phyloP scores from a whole-genome alignment of 2,888 invertebrate genomes.

The Hirtodrosophila alboralis region DNA sequence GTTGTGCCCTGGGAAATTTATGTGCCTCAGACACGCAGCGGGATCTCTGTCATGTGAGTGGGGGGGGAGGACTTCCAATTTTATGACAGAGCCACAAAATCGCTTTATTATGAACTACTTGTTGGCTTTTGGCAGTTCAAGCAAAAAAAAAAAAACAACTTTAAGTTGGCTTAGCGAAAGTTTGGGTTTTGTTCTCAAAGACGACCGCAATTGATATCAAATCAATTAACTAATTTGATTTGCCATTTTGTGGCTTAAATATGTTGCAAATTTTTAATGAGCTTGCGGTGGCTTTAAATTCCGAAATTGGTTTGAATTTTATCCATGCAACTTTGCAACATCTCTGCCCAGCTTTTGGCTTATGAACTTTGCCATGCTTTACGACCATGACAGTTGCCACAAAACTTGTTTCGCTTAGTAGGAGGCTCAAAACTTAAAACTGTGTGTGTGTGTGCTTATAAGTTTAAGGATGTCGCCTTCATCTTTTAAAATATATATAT shows the following conservation, averaged over 20 bases:
- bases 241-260: conserved; percentile 31
- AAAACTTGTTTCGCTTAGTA: conserved; percentile 32
- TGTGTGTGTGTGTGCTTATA: conserved; percentile 17
- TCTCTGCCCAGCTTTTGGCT: conserved; percentile 25
- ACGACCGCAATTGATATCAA: conserved; percentile 56
- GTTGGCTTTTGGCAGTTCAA: conserved; percentile 65
- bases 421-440: conserved; percentile 46
- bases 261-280: conserved; percentile 41
- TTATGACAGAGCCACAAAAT: conserved; percentile 63
- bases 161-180: conserved; percentile 48
- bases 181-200: neutral
- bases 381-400: conserved; percentile 36
- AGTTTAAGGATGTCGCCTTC: conserved; percentile 5
- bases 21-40: conserved; percentile 44
- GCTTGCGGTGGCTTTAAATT: conserved; percentile 22
- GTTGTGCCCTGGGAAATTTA: conserved; percentile 26
- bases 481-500: conserved; percentile 8
- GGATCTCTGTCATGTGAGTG: conserved; percentile 13
- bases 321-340: neutral
- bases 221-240: conserved; percentile 66
- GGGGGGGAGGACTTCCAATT: conserved; percentile 32
- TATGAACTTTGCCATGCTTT: conserved; percentile 33
- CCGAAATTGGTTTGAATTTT: conserved; percentile 12
- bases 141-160: too few relatives aligned
- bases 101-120: conserved; percentile 80